Base-by-base conservation (phyloP, 2,113 vertebrate species). In the Cinclus cinclus region DNA sequence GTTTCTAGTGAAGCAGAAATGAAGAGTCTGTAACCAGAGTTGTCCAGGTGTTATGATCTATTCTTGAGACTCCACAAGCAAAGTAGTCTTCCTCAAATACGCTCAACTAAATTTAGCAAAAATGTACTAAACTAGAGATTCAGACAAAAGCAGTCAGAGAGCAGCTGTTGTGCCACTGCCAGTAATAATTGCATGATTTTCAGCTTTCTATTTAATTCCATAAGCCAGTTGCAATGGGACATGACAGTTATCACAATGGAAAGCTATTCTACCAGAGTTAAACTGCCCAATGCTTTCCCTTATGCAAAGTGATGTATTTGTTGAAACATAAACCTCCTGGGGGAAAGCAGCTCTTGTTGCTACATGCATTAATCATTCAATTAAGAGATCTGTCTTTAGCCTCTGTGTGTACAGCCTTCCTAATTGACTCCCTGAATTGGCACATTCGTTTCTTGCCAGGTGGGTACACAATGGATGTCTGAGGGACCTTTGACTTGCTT, bases 401-500 rank as follows among this genome's bases (percentile, higher is more conserved):
- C 24, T 67, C 52, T 82, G 4, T 52, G 37, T n/a, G 35, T 53
- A 27, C 23, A 83, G 50, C 15, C 13, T 80, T 80, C 67, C 17
- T 75, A 67, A 67, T 30, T 67, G 67, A 53, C 11, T 44, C n/a
- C 7, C 10, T 15, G 31, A 8, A 70, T 74, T 23, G 7, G 6
- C 0, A 2, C 13, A 19, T 46, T 63, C 0, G 0, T 87, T 87
- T 90, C 70, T 93, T 4, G 0, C 24, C 22, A 22, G 25, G 8
- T 60, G 16, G 24, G 21, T 63, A 50, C 9, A 16, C 11, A 37
- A 5, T 1, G 11, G 24, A 27, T 58, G 22, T 41, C 25, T 42
- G 1, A 2, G 11, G 44, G 49, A 73, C 33, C 7, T 44, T 76
- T 64, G 53, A 50, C 30, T 52, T 70, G 25, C 14, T 90, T 79